Conservation (phyloP, 2,797 vertebrate genomes). For the Ceryle rudis region DNA sequence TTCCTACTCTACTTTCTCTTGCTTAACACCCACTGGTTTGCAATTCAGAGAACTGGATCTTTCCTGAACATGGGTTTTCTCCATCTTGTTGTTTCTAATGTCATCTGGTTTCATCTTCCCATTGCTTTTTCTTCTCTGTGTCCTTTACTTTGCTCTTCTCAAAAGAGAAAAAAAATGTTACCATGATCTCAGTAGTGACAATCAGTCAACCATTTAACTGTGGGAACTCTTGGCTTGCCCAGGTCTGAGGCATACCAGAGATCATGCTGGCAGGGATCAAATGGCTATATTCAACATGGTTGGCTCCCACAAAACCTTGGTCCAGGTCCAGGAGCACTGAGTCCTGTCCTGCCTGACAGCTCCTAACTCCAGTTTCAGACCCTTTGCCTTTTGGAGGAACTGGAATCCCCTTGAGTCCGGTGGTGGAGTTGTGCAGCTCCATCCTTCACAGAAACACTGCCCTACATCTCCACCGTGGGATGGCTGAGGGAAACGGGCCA, state of each 20-base stretch:
- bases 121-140: background rate
- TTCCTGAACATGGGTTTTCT: background rate
- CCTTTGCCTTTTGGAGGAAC: background rate
- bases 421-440: background rate
- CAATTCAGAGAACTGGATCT: background rate
- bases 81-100: background rate
- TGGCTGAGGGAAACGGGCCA: fast-evolving
- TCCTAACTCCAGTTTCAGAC: background rate
- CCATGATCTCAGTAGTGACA: background rate
- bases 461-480: fast-evolving
- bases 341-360: background rate
- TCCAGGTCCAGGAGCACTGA: background rate
- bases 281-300: background rate
- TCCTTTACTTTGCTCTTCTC: background rate
- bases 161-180: background rate
- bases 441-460: background rate
- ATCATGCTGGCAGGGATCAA: background rate
- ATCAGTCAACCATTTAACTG: background rate
- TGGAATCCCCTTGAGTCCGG: background rate
- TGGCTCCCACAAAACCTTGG: background rate
- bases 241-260: background rate
- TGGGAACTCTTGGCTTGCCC: background rate
- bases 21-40: background rate
- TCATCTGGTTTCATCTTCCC: background rate
- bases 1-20: background rate